Conservation (phyloP, 2,797 vertebrate genomes). For the Sus cebifrons region DNA sequence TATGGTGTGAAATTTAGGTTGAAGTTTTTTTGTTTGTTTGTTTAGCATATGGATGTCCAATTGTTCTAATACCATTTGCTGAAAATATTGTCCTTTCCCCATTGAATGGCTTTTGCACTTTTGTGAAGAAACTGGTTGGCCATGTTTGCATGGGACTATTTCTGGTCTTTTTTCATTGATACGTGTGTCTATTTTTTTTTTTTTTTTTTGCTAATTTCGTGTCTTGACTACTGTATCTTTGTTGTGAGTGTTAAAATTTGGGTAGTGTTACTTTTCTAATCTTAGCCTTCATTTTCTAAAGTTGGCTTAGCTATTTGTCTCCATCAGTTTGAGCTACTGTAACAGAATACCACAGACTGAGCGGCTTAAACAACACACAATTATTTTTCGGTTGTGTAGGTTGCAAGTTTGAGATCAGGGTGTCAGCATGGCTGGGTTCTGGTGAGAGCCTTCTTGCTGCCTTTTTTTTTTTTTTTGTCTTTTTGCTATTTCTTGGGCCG, state of each 20-base stretch:
- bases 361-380: not conserved
- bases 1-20: not conserved
- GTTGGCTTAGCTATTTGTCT: not conserved
- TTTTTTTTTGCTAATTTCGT: not conserved
- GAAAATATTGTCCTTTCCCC: not conserved
- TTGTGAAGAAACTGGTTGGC: not conserved
- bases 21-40: not conserved
- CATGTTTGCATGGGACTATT: not conserved
- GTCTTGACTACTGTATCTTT: not conserved
- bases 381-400: not conserved
- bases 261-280: not conserved
- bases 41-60: not conserved
- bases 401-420: not conserved
- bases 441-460: too few relatives aligned
- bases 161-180: slow-evolving; percentile 12
- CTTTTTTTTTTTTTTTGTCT: too few relatives aligned
- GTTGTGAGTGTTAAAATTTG: not conserved
- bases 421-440: not conserved
- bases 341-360: not conserved
- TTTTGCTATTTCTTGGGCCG: too few relatives aligned
- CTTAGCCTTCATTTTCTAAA: not conserved
- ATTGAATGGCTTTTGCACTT: not conserved
- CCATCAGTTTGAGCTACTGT: not conserved
- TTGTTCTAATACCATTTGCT: not conserved
- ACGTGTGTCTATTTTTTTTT: not conserved